phyloP scores from a whole-genome alignment of 1,140 invertebrate genomes.

The Drosophila novamexicana region DNA sequence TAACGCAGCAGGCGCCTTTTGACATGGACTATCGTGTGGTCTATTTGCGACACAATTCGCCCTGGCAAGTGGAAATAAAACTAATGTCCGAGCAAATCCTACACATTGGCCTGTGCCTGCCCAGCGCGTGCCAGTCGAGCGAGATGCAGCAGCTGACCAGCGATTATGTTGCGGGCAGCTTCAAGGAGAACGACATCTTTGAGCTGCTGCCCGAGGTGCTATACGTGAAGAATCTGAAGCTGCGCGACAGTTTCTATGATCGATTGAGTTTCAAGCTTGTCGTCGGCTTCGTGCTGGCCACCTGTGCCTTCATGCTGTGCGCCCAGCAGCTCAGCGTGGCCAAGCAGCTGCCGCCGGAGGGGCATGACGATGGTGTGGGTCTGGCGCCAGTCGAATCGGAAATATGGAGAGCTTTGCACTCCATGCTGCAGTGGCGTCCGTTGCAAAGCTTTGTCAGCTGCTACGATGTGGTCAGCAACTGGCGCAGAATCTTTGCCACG shows the following conservation, averaged over 20 bases:
- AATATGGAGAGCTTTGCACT: constrained; percentile 55
- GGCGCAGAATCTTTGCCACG: constrained; percentile 48
- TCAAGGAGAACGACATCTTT: constrained; percentile 68
- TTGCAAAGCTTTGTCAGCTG: constrained; percentile 69
- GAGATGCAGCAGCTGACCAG: constrained; percentile 73
- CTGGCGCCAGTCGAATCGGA: constrained; percentile 71
- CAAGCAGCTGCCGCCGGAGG: constrained; percentile 41
- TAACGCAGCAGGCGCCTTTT: constrained; percentile 73
- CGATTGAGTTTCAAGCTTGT: constrained; percentile 66
- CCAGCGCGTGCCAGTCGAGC: constrained; percentile 62
- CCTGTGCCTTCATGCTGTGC: constrained; percentile 61
- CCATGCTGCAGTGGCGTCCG: constrained; percentile 49
- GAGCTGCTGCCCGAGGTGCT: constrained; percentile 76
- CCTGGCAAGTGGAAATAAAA: constrained; percentile 83
- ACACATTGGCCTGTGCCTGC: constrained; percentile 81
- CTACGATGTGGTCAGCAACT: constrained; percentile 73
- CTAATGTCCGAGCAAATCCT: constrained; percentile 78
- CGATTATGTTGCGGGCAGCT: constrained; percentile 59
- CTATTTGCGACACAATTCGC: constrained; percentile 75
- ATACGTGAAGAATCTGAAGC: constrained; percentile 76
- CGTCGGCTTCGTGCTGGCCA: constrained; percentile 55
- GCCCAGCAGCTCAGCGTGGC: constrained; percentile 63
- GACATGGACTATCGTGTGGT: constrained; percentile 77
- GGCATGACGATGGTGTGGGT: constrained; percentile 16
- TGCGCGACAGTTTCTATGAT: constrained; percentile 66